Base-by-base conservation (phyloP, 2,113 vertebrate species). In the Stercorarius parasiticus region DNA sequence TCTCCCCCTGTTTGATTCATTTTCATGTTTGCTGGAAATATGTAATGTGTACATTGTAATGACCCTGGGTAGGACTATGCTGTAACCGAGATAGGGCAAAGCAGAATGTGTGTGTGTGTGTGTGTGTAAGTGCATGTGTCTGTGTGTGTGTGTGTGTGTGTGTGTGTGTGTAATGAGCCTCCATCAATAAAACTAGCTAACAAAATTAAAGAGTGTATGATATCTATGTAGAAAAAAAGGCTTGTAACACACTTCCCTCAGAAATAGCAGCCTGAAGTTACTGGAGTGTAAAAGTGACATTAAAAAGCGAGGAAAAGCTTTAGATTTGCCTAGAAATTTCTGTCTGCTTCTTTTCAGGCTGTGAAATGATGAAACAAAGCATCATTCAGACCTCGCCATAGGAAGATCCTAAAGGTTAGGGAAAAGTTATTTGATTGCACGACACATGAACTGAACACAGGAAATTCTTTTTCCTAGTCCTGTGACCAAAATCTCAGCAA, bases 51-150 rank as follows among this genome's bases (percentile, higher is more conserved):
- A 97, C 96, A 93, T 88, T 97, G 92, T n/a, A 89, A 66, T 97
- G 98, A 98, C 98, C 98, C 98, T 98, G 98, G 90, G 74, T 70
- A 97, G 95, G 98, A 90, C 97, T 95, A 21, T 61, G 92, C 95
- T 97, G 98, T 97, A 94, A 98, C 95, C 8, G 53, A 98, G 97
- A 98, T 93, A 97, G 21, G 91, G 94, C 86, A 95, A 87, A 95
- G 82, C 82, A 97, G 73, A 97, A 49, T 27, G n/a, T 58, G 80
- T 81, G 86, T 81, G 95, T 80, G 64, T 19, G 67, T 53, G 93
- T 55, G 69, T 62, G 29, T 72, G 55, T 62, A 82, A 64, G 69
- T 62, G 66, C 59, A 40, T 55, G 69, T 64, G 30, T 72, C 50
- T 62, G 81, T 58, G 65, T 66, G 38, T 77, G 82, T 82, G 86